A percentile compares a stretch with the other conserved stretches of the same genome.
Conservation (phyloP, 2,888 invertebrate genomes). For the Latheticus oryzae region DNA sequence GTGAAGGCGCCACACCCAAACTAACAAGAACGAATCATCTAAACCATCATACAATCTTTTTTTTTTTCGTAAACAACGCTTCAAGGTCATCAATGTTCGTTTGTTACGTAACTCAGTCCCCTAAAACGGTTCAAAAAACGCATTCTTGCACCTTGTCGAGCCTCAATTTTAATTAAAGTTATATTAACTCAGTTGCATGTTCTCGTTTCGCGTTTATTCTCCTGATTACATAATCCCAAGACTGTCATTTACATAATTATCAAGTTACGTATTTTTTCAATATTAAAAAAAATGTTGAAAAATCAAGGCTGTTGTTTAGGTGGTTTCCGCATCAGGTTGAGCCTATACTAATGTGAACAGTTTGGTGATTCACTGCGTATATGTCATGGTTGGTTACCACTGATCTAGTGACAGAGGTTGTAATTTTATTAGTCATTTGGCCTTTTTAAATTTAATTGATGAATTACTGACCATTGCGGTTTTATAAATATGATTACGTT, state of each 20-base stretch:
- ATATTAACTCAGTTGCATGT: conserved; percentile 7
- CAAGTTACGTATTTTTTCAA: conserved; percentile 25
- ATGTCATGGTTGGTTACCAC: conserved; percentile 8
- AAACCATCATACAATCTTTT: too few species aligned
- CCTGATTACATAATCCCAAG: conserved; percentile 24
- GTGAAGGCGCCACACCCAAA: too few species aligned
- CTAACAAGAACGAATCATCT: too few species aligned
- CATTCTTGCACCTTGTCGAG: conserved; percentile 1
- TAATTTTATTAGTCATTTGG: conserved; percentile 9
- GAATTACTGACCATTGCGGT: conserved; percentile 9
- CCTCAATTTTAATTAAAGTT: conserved; percentile 1
- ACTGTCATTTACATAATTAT: conserved; percentile 25
- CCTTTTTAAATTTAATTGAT: conserved; percentile 18
- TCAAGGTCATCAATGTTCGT: too few species aligned
- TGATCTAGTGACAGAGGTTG: conserved; percentile 12
- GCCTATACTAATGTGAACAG: too few species aligned
- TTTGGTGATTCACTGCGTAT: too few species aligned
- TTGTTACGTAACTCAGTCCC: not conserved
- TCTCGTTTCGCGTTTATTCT: conserved; percentile 9
- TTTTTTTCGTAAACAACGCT: too few species aligned
- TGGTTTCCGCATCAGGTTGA: conserved; percentile 18
- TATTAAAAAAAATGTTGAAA: too few species aligned
- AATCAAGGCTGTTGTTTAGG: conserved; percentile 17
- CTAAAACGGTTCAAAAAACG: not conserved
- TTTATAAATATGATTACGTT: conserved; percentile 4